Base-by-base conservation (phyloP, 2,888 invertebrate species). In the Apantesis nais region DNA sequence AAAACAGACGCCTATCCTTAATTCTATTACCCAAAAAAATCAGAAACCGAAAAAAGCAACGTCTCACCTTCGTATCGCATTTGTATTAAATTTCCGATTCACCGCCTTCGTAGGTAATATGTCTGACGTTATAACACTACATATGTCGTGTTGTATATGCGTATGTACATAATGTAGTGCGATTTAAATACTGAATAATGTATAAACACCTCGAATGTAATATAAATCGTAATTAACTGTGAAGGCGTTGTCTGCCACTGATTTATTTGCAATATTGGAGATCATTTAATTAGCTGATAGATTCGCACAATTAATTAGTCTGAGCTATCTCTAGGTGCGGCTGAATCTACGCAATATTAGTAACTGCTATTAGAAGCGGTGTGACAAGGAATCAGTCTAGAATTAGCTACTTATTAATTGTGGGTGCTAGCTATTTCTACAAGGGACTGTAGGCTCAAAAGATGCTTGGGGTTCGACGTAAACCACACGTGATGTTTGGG, bases 151-250 rank as follows among this genome's bases (percentile, higher is more conserved):
- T 34, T 34, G 34, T 34, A 34, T 5, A 34, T 64, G 9, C n/a
- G 66, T 58, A 7, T 37, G 55, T 52, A 52, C 14, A 34, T 52
- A 14, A 48, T 48, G 29, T 66, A 74, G 74, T 68, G 62, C 60
- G 61, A n/a, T 44, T n/a, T 78, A 74, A 78, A 76, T 74, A 78
- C n/a, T 75, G 74, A 80, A 78, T 75, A 78, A 29, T 77, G 73
- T 66, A 80, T 77, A 75, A 74, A 71, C 25, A 73, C 34, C 29
- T 58, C 52, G 68, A 73, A 75, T 72, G 70, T 74, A 80, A 75
- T 75, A 75, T 29, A 71, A 66, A 66, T 76, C 62, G 69, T 73
- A 74, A 78, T 75, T 68, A 72, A 70, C 67, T 65, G 37, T 66
- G 55, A 62, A 75, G 74, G 68, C 69, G 68, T 71, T 39, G 72